Percentiles rank a stretch among this genome's conserved stretches.
Conservation (phyloP, 2,797 vertebrate species). For the Mastacembelus armatus region DNA sequence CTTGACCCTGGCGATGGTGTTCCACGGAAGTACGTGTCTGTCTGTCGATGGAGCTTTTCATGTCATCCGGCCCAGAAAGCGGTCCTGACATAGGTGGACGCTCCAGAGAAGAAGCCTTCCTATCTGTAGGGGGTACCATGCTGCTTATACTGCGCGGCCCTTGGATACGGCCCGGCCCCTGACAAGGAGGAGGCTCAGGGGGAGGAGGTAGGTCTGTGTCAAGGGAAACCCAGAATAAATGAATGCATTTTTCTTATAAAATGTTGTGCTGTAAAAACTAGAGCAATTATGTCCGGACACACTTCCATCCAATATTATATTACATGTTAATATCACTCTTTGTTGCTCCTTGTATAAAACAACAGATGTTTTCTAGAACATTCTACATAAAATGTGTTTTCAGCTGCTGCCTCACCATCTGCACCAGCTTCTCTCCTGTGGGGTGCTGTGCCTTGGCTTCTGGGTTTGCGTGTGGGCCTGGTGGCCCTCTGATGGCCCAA, state of each 20-base stretch:
- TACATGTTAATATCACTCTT: background rate
- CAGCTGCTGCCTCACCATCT: constrained; percentile 88
- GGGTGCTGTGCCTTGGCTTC: constrained; percentile 89
- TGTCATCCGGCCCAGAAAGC: constrained; percentile 87
- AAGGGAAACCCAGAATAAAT: constrained; percentile 11
- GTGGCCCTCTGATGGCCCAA: constrained; percentile 91
- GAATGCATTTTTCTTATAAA: background rate
- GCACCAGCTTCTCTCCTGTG: constrained; percentile 92
- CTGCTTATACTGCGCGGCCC: constrained; percentile 82
- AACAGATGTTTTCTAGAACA: constrained; percentile 7
- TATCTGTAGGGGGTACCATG: constrained; percentile 86
- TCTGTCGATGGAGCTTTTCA: constrained; percentile 91
- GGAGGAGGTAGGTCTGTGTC: constrained; percentile 97
- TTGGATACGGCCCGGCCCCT: constrained; percentile 90
- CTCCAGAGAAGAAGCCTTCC: constrained; percentile 95
- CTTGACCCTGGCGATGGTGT: constrained; percentile 91
- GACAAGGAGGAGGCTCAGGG: constrained; percentile 96
- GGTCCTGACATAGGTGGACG: constrained; percentile 87
- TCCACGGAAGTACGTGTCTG: constrained; percentile 92
- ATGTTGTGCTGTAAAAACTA: background rate
- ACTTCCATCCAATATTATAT: background rate
- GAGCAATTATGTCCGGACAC: background rate
- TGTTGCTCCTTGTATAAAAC: constrained; percentile 21
- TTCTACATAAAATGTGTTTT: constrained; percentile 24
- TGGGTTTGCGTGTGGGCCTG: constrained; percentile 93